Base-by-base conservation (phyloP, 1,140 invertebrate genomes). In the Bilobella aurantiaca region DNA sequence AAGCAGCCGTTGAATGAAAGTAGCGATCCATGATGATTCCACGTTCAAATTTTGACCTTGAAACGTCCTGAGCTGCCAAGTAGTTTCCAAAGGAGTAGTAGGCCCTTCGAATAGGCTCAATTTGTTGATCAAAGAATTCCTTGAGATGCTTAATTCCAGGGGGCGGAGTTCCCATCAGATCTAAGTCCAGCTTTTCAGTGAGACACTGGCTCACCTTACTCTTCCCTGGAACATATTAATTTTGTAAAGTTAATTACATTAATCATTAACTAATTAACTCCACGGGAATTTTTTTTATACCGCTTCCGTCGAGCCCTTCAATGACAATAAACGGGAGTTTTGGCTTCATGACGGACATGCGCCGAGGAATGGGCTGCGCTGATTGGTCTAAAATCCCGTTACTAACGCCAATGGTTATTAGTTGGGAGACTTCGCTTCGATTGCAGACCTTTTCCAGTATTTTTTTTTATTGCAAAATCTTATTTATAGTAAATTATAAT, bases 1-100 rank as follows among this genome's bases (percentile, higher is more conserved):
- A 78, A n/a, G 76, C 74, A 47, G 75, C 71, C 23, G 78, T 78
- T 23, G 76, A 78, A 69, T 77, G 76, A 76, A 76, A 79, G 66
- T 74, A 79, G 62, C 76, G 76, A 34, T 73, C 71, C 61, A 73
- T 68, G 21, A 73, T 32, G 28, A 69, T 49, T 37, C 71, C 71
- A 29, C 67, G 63, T 37, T 49, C 62, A 56, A 68, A 67, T 16
- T 30, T 53, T 3, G 66, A 66, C 59, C 60, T 56, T 31, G 49
- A 32, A 14, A 70, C 65, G 34, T 70, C 62, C 32, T 66, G 25
- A 14, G 71, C 68, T 28, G 69, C 68, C 27, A 73, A 58, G 58
- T 73, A 73, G 57, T 73, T 73, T 58, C 71, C 71, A 31, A 69
- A 58, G 0, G 68, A 70, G 42, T 70, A 73, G 46, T 66, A 73